A percentile compares a stretch with the other conserved stretches of the same genome.
phyloP scores from a whole-genome alignment of 2,888 invertebrate genomes.

The Chelonus formosanus region DNA sequence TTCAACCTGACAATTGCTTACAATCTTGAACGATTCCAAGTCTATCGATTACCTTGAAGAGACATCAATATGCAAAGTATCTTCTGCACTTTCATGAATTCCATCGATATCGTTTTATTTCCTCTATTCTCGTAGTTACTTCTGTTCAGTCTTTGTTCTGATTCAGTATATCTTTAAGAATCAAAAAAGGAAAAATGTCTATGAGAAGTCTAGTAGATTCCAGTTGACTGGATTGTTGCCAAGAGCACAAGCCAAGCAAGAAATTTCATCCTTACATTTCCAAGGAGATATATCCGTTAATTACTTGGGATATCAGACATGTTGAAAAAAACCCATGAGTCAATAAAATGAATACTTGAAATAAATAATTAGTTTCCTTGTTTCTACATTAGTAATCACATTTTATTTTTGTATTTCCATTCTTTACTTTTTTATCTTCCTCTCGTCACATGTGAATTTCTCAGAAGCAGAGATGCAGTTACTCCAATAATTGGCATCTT shows the following conservation, averaged over 20 bases:
- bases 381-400: neutral
- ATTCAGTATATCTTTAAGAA: neutral
- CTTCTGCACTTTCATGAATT: neutral
- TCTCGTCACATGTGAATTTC: constrained; percentile 41
- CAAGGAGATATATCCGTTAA: constrained; percentile 27
- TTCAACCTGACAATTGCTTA: constrained; percentile 1
- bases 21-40: neutral
- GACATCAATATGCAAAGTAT: constrained; percentile 9
- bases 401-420: constrained; percentile 6
- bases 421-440: constrained; percentile 4
- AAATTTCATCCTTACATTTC: constrained; percentile 24
- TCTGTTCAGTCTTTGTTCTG: neutral
- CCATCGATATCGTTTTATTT: constrained; percentile 8
- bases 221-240: constrained; percentile 50
- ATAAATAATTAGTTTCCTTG: neutral
- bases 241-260: constrained; percentile 48
- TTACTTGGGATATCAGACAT: constrained; percentile 38
- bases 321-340: constrained; percentile 10
- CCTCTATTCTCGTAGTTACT: neutral
- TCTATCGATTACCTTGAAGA: constrained; percentile 3
- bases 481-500: constrained; percentile 47
- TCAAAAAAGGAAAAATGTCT: constrained; percentile 30
- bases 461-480: constrained; percentile 22
- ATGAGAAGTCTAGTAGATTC: constrained; percentile 45
- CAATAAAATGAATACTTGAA: neutral